Percentiles rank a stretch among this genome's conserved stretches.
Evolutionary conservation across 2,797 vertebrate species (phyloP).

Genomic region (Trachops cirrhosus): DNA sequence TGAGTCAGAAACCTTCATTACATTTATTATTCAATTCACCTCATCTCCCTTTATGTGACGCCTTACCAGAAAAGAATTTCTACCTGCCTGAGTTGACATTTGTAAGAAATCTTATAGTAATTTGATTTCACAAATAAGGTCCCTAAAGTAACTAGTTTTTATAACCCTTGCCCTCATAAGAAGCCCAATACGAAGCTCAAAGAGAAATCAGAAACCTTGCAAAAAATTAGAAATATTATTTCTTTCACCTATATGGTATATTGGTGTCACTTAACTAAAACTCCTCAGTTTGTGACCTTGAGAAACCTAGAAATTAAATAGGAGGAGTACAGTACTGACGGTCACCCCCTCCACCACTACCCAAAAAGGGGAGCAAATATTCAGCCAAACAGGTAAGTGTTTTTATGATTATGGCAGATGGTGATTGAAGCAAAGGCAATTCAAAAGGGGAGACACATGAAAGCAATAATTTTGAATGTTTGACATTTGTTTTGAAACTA

Average conservation of each 20-base stretch:
- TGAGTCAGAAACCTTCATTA: neutral
- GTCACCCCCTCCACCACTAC: conserved; percentile 6
- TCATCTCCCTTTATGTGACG: conserved; percentile 11
- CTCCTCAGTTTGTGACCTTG: conserved; percentile 57
- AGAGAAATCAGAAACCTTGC: neutral
- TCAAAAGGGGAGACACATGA: conserved; percentile 16
- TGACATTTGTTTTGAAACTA: conserved; percentile 77
- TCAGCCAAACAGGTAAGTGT: neutral
- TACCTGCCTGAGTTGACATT: neutral
- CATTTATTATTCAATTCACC: conserved; percentile 3
- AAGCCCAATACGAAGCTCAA: neutral
- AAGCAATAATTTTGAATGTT: conserved; percentile 72
- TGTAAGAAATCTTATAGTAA: neutral
- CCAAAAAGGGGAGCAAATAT: neutral
- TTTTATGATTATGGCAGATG: conserved; percentile 43
- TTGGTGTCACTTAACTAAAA: conserved; percentile 43
- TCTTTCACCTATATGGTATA: neutral
- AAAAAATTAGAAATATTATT: conserved; percentile 12
- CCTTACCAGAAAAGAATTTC: conserved; percentile 32
- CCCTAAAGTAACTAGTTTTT: conserved; percentile 23
- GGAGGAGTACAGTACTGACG: neutral
- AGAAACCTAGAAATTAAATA: conserved; percentile 45
- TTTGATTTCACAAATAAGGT: conserved; percentile 35
- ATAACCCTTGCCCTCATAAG: neutral
- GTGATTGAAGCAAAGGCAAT: conserved; percentile 12